phyloP scores from a whole-genome alignment of 2,113 vertebrate genomes.

The Bufo gargarizans region DNA sequence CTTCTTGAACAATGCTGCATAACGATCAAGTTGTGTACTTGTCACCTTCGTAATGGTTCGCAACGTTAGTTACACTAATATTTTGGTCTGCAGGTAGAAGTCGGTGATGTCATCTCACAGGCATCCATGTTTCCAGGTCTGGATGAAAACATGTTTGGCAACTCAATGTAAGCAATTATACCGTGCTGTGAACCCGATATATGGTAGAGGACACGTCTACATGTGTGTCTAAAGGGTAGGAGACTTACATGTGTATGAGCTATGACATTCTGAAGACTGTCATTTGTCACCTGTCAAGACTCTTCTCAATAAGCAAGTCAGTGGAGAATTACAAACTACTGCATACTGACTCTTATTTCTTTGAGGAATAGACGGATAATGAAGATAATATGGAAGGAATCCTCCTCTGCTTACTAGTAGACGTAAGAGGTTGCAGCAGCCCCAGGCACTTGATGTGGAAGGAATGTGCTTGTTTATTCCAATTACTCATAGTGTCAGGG shows the following conservation, averaged over 20 bases:
- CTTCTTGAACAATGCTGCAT: background rate
- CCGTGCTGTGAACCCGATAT: background rate
- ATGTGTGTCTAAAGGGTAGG: no score
- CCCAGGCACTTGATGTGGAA: constrained; percentile 30
- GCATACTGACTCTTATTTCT: constrained; percentile 39
- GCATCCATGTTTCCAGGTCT: constrained; percentile 27
- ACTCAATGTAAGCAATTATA: background rate
- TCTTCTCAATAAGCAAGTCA: background rate
- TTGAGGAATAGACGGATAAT: constrained; percentile 32
- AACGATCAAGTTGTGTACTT: background rate
- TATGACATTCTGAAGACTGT: background rate
- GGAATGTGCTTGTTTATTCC: constrained; percentile 53
- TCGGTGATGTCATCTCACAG: constrained; percentile 1
- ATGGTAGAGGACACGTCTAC: no score
- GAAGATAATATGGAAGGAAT: constrained; percentile 37
- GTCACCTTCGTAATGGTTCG: background rate
- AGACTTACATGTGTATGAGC: no score
- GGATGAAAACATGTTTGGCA: constrained; percentile 30
- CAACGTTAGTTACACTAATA: constrained; percentile 8
- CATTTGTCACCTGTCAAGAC: background rate
- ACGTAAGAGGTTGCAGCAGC: background rate
- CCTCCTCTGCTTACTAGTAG: background rate
- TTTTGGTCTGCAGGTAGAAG: constrained; percentile 12
- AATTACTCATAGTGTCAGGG: constrained; percentile 33
- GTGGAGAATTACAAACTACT: background rate